Evolutionary conservation across 2,888 invertebrate species (phyloP), one percentile per base, ranked within the genome.

Genomic region (Epistrophe eligans): DNA sequence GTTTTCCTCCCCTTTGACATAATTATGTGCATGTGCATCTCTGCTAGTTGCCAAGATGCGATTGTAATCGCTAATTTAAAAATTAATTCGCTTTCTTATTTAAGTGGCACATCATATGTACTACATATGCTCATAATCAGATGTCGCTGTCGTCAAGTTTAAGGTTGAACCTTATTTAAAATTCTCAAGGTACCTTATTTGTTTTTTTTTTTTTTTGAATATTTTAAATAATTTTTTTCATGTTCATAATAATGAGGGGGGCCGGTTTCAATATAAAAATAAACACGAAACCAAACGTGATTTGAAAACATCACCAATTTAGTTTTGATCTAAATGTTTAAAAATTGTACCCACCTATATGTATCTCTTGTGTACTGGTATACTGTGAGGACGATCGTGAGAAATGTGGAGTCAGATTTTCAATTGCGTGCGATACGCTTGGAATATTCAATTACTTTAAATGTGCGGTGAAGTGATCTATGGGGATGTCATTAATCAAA

Each of bases 401-500:
- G 77, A 85, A 85, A 57, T 80, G 72, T 50, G 19, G 57, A 66
- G 15, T 73, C 58, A 64, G 62, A 62, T 74, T 64, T 80, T 77
- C 84, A 77, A 72, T 80, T 77, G 80, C 74, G 32, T 50, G 73
- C 55, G 66, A 66, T 77, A 82, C 82, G 81, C 62, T 70, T 74
- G 57, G 85, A 82, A 85, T 85, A 85, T 85, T 85, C 85, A 82
- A 85, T 85, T 81, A 73, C 81, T 71, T 72, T 17, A 67, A 67
- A 67, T 50, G 35, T 67, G 70, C 62, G 38, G 72, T 82, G 67
- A 72, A 77, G 85, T 85, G 81, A 85, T 85, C 85, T 77, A 82
- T 84, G 79, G 62, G 19, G 81, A 67, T 80, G 84, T 84, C 84
- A 84, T 85, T 85, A 85, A 85, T 85, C 85, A 79, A 72, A 77